Percentiles rank a stretch among this genome's conserved stretches.
Evolutionary conservation across 2,113 vertebrate species (phyloP).

Genomic region (Prochilodus magdalenae): DNA sequence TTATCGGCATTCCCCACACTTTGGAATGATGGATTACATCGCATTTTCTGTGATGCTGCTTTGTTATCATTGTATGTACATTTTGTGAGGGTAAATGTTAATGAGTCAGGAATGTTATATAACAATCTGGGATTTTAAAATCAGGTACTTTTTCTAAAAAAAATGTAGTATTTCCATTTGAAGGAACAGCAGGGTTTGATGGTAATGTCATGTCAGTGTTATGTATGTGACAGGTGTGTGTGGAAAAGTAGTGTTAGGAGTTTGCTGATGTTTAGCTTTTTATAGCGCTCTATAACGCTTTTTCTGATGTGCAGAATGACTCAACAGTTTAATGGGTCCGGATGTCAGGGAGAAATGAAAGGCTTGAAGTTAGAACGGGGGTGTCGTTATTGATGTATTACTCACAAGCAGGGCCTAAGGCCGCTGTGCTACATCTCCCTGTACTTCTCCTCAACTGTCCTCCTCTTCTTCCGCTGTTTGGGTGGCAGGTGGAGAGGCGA

Average conservation of each 20-base stretch:
- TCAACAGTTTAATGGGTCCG: constrained; percentile 17
- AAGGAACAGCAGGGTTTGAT: no score
- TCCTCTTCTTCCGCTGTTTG: constrained; percentile 13
- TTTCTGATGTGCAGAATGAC: background rate
- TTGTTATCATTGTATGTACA: no score
- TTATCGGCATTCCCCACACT: no score
- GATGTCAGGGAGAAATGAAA: constrained; percentile 7
- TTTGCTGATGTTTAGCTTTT: background rate
- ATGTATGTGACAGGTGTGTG: no score
- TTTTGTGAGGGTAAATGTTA: no score
- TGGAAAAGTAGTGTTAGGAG: background rate
- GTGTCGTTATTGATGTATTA: constrained; percentile 48
- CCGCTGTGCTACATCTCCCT: background rate
- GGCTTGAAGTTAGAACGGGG: constrained; percentile 16
- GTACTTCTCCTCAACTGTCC: background rate
- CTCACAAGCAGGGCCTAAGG: constrained; percentile 22
- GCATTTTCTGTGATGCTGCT: no score
- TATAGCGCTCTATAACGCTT: background rate
- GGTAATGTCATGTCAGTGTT: no score
- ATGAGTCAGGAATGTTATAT: no score
- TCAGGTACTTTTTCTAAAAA: no score
- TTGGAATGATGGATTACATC: no score
- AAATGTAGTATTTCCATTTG: no score
- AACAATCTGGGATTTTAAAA: no score
- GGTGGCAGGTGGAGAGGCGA: constrained; percentile 17